These are phyloP conservation scores for Archilochus colubris DNA, from an alignment of 2,113 vertebrate species.

Conservation along the genomic window DNA sequence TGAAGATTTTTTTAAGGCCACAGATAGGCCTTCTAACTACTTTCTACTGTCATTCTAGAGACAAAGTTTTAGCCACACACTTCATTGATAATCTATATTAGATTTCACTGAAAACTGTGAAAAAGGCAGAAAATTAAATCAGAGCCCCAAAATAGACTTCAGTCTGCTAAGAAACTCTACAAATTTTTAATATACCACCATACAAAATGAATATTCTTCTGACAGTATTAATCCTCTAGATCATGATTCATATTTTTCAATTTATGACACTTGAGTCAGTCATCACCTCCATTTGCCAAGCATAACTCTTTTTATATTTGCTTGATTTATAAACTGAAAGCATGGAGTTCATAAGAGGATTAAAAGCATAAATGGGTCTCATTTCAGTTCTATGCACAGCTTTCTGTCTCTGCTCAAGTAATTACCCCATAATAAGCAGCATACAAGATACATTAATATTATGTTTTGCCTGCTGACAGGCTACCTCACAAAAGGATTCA, in stretches of 20 bases:
- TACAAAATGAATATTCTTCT: neutral
- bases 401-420: neutral
- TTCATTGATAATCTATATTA: neutral
- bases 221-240: neutral
- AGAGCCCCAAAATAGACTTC: neutral
- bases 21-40: neutral
- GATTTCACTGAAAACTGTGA: neutral
- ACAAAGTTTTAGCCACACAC: neutral
- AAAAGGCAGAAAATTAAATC: neutral
- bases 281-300: neutral
- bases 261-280: neutral
- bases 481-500: neutral
- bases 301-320: neutral
- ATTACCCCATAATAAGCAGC: neutral
- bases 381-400: neutral
- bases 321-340: constrained; percentile 23
- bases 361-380: constrained; percentile 17
- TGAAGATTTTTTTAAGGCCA: neutral
- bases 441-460: neutral
- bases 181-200: neutral
- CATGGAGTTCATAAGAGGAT: constrained; percentile 1
- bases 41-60: neutral
- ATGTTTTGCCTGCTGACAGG: neutral
- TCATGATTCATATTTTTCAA: neutral
- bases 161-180: neutral